Evolutionary conservation across 2,888 invertebrate species (phyloP).

Genomic region (Agrochola litura): DNA sequence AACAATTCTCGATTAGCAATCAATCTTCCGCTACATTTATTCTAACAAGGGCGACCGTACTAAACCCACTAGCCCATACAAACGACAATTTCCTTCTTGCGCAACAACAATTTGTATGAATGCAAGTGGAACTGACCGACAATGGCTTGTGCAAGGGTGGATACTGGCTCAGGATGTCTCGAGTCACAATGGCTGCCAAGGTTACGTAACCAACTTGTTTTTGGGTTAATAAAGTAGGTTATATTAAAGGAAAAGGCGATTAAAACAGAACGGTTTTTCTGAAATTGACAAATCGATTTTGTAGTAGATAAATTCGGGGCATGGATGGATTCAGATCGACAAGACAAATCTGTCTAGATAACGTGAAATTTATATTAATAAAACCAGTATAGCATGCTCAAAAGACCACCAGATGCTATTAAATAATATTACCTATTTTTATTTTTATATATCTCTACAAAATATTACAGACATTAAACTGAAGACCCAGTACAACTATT

Average conservation of each 20-base stretch:
- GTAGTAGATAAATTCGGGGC: background rate
- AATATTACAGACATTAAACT: conserved; percentile 36
- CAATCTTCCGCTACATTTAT: conserved; percentile 57
- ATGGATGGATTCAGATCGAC: background rate
- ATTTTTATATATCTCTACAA: background rate
- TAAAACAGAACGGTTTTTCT: background rate
- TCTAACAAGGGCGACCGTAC: conserved; percentile 60
- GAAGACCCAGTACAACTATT: conserved; percentile 28
- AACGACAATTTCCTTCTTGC: conserved; percentile 67
- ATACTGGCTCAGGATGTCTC: conserved; percentile 80
- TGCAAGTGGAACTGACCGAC: conserved; percentile 85
- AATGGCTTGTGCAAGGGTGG: conserved; percentile 83
- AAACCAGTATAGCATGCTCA: background rate
- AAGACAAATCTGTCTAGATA: conserved; percentile 36
- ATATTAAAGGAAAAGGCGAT: conserved; percentile 9
- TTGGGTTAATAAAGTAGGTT: conserved; percentile 43
- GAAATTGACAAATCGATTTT: conserved; percentile 7
- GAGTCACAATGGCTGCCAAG: conserved; percentile 47
- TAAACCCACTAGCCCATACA: conserved; percentile 65
- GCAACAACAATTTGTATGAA: conserved; percentile 78
- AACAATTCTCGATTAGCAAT: conserved; percentile 41
- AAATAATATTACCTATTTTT: background rate
- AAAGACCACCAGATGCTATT: conserved; percentile 4
- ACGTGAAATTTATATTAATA: conserved; percentile 3
- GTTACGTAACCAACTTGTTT: conserved; percentile 55